Base-by-base conservation (phyloP, 2,797 vertebrate species). In the Gallinago nigripennis region DNA sequence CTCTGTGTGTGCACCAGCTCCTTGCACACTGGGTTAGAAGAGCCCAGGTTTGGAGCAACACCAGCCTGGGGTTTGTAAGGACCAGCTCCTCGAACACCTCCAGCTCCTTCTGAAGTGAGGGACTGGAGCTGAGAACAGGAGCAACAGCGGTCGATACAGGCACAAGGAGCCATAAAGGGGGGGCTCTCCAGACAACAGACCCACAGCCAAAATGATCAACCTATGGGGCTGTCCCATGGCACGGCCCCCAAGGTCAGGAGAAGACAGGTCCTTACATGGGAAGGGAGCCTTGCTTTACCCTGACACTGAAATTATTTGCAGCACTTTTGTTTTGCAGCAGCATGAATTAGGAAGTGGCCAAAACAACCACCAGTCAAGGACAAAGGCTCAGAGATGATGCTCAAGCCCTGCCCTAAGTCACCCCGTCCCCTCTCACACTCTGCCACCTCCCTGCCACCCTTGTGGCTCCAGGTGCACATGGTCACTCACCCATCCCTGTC, bases 171-270 rank as follows among this genome's bases (percentile, higher is more conserved):
- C 96, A 92, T 28, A 97, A 97, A 86, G 73, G 3, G 8, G 79
- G 96, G 96, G 16, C 93, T 95, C 11, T 94, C 96, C 0, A 92
- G 97, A 16, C 94, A 97, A 13, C 70, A 90, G 13, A 63, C 97
- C 97, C 46, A 56, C 19, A 23, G 88, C 91, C 7, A 61, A 92
- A 3, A 51, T 96, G 71, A 57, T 75, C 53, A 95, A 94, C 9
- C 6, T 95, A 9, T 30, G 96, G 28, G 94, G 96, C 45, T 86
- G 64, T 37, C 84, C 77, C 5, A 41, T 86, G 11, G 85, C 70
- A 31, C 73, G 35, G 60, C 43, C 35, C 7, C 8, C 57, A 50
- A 51, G 53, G 15, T 18, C 10, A 0, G 70, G 35, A 37, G 57
- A 53, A 37, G 24, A n/a, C 2, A 31, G 33, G 28, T n/a, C 87